Evolutionary conservation across 1,140 invertebrate species (phyloP), one percentile per base, ranked within the genome.

Genomic region (Macrocentrus cingulum): DNA sequence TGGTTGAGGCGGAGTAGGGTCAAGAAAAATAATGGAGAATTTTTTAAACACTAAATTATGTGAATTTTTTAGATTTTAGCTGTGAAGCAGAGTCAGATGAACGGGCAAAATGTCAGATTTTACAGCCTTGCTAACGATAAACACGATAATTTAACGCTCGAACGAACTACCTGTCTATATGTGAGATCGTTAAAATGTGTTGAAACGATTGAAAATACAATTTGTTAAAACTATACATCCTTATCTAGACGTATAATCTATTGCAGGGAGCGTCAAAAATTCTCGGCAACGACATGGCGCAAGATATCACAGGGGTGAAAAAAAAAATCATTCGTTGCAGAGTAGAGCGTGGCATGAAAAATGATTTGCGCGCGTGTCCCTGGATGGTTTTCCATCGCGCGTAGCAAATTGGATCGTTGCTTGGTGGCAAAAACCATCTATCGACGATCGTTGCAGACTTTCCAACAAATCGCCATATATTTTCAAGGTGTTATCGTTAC

Each of bases 111-210:
- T 48, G 19, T 13, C 19, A 45, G 50, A 67, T 57, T 74, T 74
- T 72, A 71, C 56, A 58, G 64, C 53, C 60, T 58, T 42, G 56
- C 39, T 44, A 48, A 50, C 66, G 63, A 72, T 72, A 74, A 74
- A 71, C 60, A 69, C 60, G 66, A 69, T 66, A 72, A 65, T 71
- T 74, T 71, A 72, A 70, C 62, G 58, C 54, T 39, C 44, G 13
- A 50, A 58, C 45, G 59, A 61, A 61, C 63, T 69, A 66, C 64
- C 62, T 67, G 63, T 65, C 63, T 45, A 34, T n/a, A n/a, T 41
- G 59, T 29, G 34, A 39, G 34, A 45, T 70, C 66, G 66, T 71
- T 72, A 67, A 59, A 46, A 34, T 16, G 42, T 9, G 32, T 18
- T 13, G 13, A 1, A 42, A 15, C 52, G 52, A 54, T 54, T 9